A percentile compares a stretch with the other conserved stretches of the same genome.
Conservation (phyloP, 2,888 invertebrate genomes). For the Eubasilissa splendida region DNA sequence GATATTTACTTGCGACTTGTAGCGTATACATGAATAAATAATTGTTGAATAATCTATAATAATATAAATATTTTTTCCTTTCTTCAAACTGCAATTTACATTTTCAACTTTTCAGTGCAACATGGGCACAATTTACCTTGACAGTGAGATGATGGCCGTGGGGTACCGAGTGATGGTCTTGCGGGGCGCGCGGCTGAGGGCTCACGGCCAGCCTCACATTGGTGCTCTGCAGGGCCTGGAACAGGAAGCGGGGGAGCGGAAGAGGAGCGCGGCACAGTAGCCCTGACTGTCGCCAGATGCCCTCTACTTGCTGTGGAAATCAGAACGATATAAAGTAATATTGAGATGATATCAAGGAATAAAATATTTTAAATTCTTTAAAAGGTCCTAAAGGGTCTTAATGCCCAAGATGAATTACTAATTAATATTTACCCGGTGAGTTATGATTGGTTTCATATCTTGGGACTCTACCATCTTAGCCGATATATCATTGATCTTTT, state of each 20-base stretch:
- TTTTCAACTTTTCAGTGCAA: no score
- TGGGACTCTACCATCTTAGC: conserved; percentile 67
- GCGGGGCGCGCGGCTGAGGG: conserved; percentile 84
- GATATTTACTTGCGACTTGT: no score
- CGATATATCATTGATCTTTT: conserved; percentile 64
- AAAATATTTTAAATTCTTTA: no score
- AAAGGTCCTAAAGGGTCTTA: neutral
- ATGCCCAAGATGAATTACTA: neutral
- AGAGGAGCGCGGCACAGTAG: conserved; percentile 61
- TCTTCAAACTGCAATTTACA: no score
- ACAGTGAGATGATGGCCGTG: conserved; percentile 90
- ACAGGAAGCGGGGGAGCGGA: conserved; percentile 82
- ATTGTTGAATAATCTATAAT: no score
- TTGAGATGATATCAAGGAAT: no score
- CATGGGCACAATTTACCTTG: conserved; percentile 67
- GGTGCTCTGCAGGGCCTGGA: conserved; percentile 89
- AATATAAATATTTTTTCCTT: no score
- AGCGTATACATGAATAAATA: no score
- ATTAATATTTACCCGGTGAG: conserved; percentile 64
- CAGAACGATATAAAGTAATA: neutral
- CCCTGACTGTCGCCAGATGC: conserved; percentile 61
- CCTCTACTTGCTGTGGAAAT: conserved; percentile 60
- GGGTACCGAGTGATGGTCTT: conserved; percentile 89
- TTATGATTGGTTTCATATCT: conserved; percentile 66
- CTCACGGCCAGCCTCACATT: conserved; percentile 83